Base-by-base conservation (phyloP, 2,888 invertebrate species). In the Chalcis sispes region DNA sequence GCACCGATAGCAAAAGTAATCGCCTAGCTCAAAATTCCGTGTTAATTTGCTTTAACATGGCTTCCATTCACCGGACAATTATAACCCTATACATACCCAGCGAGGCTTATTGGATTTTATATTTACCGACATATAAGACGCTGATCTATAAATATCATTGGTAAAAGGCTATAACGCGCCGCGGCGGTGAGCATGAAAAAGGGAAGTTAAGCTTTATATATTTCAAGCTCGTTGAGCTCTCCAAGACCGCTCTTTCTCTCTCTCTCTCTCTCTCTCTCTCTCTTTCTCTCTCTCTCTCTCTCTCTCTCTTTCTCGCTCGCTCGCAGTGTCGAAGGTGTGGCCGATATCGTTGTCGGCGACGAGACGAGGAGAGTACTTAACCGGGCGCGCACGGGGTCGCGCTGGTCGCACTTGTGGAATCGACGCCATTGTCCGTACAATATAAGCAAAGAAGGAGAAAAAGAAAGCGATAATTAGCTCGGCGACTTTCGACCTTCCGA, bases 71-170 rank as follows among this genome's bases (percentile, higher is more conserved):
- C 62, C 29, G 10, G 46, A 27, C 32, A 69, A 59, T 69, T 48
- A 69, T 20, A 40, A 46, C 25, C 15, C 59, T n/a, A n/a, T 15
- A 48, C 52, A 27, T 10, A 8, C n/a, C 8, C 40, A 23, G 46
- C n/a, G 32, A 59, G 58, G 25, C 59, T 69, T 69, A 69, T 69
- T 23, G 54, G 54, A 42, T 5, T 36, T 56, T 13, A 40, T 66
- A 56, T 66, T 66, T 66, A 66, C 29, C 48, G 59, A 8, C 18
- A n/a, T n/a, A n/a, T n/a, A n/a, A n/a, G n/a, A n/a, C n/a, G n/a
- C n/a, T n/a, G n/a, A 52, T 52, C 59, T 69, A 58, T 69, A 69
- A 69, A 69, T 69, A 58, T 48, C 58, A 32, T 32, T 54, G n/a
- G 64, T 40, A 66, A 58, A 58, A 58, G 52, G 56, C n/a, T 10